Base-by-base conservation (phyloP, 1,140 invertebrate species). In the Lucilia sericata region DNA sequence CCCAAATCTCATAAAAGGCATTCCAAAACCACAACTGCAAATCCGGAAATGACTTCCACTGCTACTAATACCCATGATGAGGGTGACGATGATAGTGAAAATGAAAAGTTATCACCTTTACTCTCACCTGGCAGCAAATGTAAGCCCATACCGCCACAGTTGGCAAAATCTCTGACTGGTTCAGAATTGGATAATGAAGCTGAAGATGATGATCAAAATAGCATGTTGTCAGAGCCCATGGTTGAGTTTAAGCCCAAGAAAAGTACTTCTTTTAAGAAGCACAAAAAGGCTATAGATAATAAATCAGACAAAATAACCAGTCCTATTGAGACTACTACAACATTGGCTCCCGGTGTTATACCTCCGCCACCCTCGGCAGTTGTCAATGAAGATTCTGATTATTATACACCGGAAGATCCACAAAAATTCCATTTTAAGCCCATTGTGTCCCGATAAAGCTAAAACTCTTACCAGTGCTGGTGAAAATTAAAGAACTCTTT, bases 41-140 rank as follows among this genome's bases (percentile, higher is more conserved):
- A 84, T 17, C 42, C 76, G 5, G 76, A 80, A 49, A 84, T 17
- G 84, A 55, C 81, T 13, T 84, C 76, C 83, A 34, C 86, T 21
- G 60, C 82, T 49, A 75, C 75, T 76, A 74, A 70, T 55, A 25
- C 85, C 47, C 70, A 83, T 30, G 89, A 93, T 85, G 92, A 92
- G 55, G 92, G 93, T 82, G 95, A 96, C 88, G 95, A 95, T 86
- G 96, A 96, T 87, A 96, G 95, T 87, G 96, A 96, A 90, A 94
- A 94, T 34, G 96, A 96, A 89, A 94, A 96, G 87, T 90, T 96
- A 25, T 96, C 96, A 49, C 96, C 96, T 7, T 90, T 96, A 5
- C 91, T 96, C 8, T 94, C 94, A 60, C 92, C 93, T 4, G 89
- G 91, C 75, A 93, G 85, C 55, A 87, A 88, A 83, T 86, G 51